Percentiles rank a stretch among this genome's conserved stretches.
These are phyloP conservation scores for Orthosia gracilis DNA, from an alignment of 2,888 invertebrate genomes.

Conservation along the genomic window DNA sequence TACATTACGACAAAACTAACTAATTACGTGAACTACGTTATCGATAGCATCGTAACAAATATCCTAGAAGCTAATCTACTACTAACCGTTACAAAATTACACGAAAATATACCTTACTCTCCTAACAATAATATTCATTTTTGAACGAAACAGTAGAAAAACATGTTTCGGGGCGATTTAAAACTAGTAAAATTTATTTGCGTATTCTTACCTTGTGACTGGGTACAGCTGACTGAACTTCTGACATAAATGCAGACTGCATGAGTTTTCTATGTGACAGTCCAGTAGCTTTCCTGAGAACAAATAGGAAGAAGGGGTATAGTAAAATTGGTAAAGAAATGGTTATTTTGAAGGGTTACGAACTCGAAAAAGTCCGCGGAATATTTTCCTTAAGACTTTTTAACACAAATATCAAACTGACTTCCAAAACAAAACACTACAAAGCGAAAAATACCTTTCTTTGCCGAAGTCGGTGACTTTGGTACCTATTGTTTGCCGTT, in stretches of 20 bases:
- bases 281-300: slow-evolving; percentile 92
- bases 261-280: slow-evolving; percentile 93
- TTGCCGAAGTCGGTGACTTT: no score
- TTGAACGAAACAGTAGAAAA: neutral
- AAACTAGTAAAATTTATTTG: neutral
- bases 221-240: slow-evolving; percentile 96
- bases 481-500: no score
- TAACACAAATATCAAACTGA: no score
- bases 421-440: no score
- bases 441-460: no score
- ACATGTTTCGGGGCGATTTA: neutral
- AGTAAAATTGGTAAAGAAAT: neutral
- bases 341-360: neutral
- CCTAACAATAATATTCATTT: neutral
- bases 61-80: slow-evolving; percentile 5
- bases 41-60: slow-evolving; percentile 15
- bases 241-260: slow-evolving; percentile 97
- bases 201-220: slow-evolving; percentile 91
- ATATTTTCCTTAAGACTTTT: no score
- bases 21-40: slow-evolving; percentile 13
- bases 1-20: slow-evolving; percentile 17
- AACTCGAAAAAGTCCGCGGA: no score
- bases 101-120: slow-evolving; percentile 10
- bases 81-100: slow-evolving; percentile 4
- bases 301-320: neutral